Evolutionary conservation across 2,797 vertebrate species (phyloP).

Genomic region (Hippopotamyrus pictus): DNA sequence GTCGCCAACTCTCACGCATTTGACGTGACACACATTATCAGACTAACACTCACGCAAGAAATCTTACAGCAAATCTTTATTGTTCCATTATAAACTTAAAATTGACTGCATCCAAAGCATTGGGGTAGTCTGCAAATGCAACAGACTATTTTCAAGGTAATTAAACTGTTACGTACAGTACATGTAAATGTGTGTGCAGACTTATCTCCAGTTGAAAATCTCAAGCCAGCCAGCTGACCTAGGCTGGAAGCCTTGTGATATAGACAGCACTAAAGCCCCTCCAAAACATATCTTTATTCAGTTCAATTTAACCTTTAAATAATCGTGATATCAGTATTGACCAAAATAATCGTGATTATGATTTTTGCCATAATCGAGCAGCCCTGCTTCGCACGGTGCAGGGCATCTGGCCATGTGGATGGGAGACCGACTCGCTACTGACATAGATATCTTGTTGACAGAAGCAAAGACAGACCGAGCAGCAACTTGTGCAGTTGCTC

Average conservation of each 20-base stretch:
- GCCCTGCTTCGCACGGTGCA: not conserved
- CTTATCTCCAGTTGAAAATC: not conserved
- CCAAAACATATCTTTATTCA: not conserved
- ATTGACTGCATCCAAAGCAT: not conserved
- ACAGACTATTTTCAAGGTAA: not conserved
- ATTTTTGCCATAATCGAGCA: not conserved
- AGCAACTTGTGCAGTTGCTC: not conserved
- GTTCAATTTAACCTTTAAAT: not conserved
- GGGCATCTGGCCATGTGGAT: not conserved
- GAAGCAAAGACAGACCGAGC: not conserved
- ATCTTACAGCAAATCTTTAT: not conserved
- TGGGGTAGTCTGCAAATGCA: not conserved
- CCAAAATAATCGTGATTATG: not conserved
- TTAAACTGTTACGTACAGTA: not conserved
- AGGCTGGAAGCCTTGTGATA: not conserved
- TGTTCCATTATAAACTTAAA: not conserved
- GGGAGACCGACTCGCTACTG: not conserved
- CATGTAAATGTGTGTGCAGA: not conserved
- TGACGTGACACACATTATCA: not conserved
- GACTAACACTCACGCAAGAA: not conserved
- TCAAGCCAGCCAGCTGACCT: not conserved
- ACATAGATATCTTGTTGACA: not conserved
- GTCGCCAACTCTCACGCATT: not conserved
- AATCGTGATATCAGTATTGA: not conserved
- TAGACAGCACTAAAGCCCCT: not conserved